A percentile compares a stretch with the other conserved stretches of the same genome.
Conservation (phyloP, 1,140 invertebrate species). For the Luehdorfia chinensis region DNA sequence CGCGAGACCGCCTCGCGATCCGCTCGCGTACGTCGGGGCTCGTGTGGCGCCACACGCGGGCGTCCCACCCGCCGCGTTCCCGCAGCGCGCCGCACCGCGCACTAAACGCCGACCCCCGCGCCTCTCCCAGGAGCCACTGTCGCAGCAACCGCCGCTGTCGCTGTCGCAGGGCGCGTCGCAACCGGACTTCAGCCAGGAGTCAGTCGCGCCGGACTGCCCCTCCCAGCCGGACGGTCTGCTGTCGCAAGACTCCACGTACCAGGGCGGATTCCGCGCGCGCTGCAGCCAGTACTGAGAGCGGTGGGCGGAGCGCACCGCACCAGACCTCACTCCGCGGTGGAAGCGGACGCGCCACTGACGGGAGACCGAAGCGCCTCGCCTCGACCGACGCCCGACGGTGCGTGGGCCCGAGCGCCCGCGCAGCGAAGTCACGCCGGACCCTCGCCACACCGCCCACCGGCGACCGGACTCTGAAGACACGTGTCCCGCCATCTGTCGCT, state of each 20-base stretch:
- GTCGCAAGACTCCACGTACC: conserved; percentile 96
- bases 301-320: conserved; percentile 47
- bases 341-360: conserved; percentile 34
- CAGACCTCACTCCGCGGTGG: conserved; percentile 28
- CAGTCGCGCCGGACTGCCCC: conserved; percentile 91
- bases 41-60: conserved; percentile 87
- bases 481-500: background rate
- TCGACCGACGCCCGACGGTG: conserved; percentile 19
- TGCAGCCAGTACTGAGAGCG: conserved; percentile 80
- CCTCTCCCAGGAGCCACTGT: conserved; percentile 49
- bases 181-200: conserved; percentile 92
- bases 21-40: conserved; percentile 95
- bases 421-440: background rate
- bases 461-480: background rate
- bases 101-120: conserved; percentile 60
- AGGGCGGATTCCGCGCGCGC: conserved; percentile 82
- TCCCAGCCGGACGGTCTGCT: conserved; percentile 96
- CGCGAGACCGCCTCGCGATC: conserved; percentile 81
- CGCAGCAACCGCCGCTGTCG: conserved; percentile 81
- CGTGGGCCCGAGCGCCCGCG: conserved; percentile 13
- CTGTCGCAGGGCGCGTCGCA: conserved; percentile 89
- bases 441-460: background rate
- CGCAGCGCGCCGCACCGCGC: conserved; percentile 87
- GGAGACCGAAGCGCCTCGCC: conserved; percentile 22
- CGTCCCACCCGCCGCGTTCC: conserved; percentile 90